Evolutionary conservation across 1,140 invertebrate genomes (phyloP).

Genomic region (Eumaeus atala): DNA sequence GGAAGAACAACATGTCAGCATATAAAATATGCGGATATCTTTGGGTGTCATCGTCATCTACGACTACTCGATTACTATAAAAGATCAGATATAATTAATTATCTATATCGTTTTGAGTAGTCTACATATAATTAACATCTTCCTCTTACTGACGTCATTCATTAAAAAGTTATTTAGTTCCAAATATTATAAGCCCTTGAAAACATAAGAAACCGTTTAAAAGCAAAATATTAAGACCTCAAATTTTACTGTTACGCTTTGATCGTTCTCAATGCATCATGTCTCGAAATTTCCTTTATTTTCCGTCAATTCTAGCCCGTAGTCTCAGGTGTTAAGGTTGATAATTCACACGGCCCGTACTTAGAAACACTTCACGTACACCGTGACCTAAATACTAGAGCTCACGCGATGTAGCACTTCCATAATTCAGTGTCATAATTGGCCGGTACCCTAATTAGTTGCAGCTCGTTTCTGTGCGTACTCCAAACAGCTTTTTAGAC

Average conservation of each 20-base stretch:
- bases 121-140: no score
- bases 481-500: conserved; percentile 20
- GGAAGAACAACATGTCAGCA: no score
- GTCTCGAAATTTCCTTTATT: no score
- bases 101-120: no score
- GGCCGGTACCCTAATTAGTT: conserved; percentile 42
- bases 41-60: no score
- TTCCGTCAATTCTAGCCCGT: background rate
- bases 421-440: conserved; percentile 57
- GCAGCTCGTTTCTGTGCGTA: conserved; percentile 20
- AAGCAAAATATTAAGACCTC: background rate
- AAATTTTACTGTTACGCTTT: background rate
- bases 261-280: background rate
- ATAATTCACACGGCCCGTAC: conserved; percentile 4
- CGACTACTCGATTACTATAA: no score
- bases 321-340: conserved; percentile 1
- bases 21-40: no score
- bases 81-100: no score
- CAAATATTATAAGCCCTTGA: no score
- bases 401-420: conserved; percentile 44
- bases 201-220: no score
- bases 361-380: conserved; percentile 1
- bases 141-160: no score
- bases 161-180: no score
- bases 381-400: conserved; percentile 29